Base-by-base conservation (phyloP, 2,113 vertebrate genomes). In the Rhinoderma darwinii region DNA sequence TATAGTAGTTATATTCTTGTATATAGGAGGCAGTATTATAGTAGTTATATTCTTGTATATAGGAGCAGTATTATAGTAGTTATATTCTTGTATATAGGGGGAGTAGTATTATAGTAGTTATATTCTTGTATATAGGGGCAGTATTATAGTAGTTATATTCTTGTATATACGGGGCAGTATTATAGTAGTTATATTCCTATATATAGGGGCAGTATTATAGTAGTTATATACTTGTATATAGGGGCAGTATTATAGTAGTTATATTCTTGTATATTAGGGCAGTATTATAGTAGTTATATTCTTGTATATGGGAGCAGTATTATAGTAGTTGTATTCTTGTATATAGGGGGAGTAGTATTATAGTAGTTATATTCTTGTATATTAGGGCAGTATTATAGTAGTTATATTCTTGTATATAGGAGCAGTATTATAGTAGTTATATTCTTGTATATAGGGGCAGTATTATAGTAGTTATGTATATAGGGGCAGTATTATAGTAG, bases 201-300 rank as follows among this genome's bases (percentile, higher is more conserved):
- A n/a, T n/a, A n/a, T n/a, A n/a, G n/a, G n/a, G n/a, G n/a, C n/a
- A n/a, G n/a, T n/a, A n/a, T n/a, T n/a, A n/a, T n/a, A n/a, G n/a
- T n/a, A n/a, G n/a, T n/a, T n/a, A n/a, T n/a, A n/a, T n/a, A n/a
- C n/a, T n/a, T n/a, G n/a, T n/a, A n/a, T n/a, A n/a, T n/a, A n/a
- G n/a, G n/a, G n/a, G n/a, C n/a, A n/a, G n/a, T n/a, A n/a, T n/a
- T n/a, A n/a, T n/a, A n/a, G n/a, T n/a, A n/a, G n/a, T n/a, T n/a
- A n/a, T n/a, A n/a, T n/a, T n/a, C n/a, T n/a, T n/a, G n/a, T n/a
- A n/a, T n/a, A n/a, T n/a, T n/a, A n/a, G n/a, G n/a, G n/a, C n/a
- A n/a, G n/a, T n/a, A n/a, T n/a, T n/a, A n/a, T 66, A 66, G n/a
- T 66, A 66, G 66, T 68, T 68, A 68, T 68, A 68, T 68, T 68